Conservation (phyloP, 2,888 invertebrate species). For the Drosophila limbata region DNA sequence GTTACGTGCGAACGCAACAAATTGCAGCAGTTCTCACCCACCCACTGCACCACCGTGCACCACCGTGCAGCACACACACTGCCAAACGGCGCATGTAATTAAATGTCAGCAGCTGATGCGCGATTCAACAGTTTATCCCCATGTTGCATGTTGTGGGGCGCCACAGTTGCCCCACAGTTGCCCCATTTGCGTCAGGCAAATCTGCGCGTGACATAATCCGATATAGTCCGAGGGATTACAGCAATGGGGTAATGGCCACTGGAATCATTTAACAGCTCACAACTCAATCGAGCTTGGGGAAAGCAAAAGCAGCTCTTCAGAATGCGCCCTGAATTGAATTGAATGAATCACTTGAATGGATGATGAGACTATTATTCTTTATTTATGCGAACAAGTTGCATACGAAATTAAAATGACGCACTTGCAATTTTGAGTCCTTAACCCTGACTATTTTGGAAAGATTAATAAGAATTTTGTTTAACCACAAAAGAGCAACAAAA, state of each 20-base stretch:
- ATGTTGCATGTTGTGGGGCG: conserved; percentile 8
- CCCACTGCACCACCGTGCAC: not conserved
- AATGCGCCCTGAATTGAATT: conserved; percentile 3
- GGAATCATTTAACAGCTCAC: conserved; percentile 44
- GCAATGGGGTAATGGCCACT: conserved; percentile 41
- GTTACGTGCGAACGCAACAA: conserved; percentile 76
- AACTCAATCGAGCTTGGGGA: conserved; percentile 35
- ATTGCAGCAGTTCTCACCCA: conserved; percentile 47
- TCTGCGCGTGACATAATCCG: conserved; percentile 58
- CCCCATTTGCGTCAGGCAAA: conserved; percentile 28
- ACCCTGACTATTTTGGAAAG: not conserved
- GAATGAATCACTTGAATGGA: conserved; percentile 20
- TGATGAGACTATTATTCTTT: not conserved
- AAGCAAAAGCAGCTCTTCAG: conserved; percentile 1
- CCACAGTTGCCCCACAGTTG: conserved; percentile 10
- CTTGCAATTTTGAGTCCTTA: not conserved
- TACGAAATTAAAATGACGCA: not conserved
- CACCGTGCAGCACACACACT: conserved; percentile 8
- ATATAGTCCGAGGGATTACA: conserved; percentile 57
- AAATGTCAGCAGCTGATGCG: conserved; percentile 59
- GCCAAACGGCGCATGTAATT: conserved; percentile 56
- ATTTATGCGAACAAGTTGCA: conserved; percentile 5
- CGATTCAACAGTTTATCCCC: conserved; percentile 49
- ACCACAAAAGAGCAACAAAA: not conserved
- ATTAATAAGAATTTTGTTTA: not conserved